Base-by-base conservation (phyloP, 2,888 invertebrate species). In the Koerneria pararmatus region DNA sequence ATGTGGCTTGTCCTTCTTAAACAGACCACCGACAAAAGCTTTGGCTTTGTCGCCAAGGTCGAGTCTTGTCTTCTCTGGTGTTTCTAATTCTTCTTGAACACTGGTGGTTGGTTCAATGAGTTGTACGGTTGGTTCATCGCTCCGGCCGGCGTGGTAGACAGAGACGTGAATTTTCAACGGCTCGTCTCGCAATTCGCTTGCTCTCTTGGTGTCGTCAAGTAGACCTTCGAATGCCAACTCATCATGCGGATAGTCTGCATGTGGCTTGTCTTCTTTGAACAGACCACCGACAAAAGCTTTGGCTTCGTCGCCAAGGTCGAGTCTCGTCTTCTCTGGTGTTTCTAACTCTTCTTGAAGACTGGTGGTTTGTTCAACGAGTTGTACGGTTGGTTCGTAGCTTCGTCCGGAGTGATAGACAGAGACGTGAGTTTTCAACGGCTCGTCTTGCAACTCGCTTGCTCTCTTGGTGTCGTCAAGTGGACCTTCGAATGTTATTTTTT, bases 1-100 rank as follows among this genome's bases (percentile, higher is more conserved):
- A n/a, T 57, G 57, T n/a, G n/a, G n/a, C 57, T 57, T 34, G 57
- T 57, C 57, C 57, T 57, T 57, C 32, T 57, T 57, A 35, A 57
- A 57, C n/a, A 57, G 19, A 19, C 57, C 34, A 11, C 57, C 57
- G 32, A 57, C 35, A 22, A 57, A n/a, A n/a, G 32, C 34, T 22
- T 57, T 57, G 5, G 57, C 57, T 35, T 57, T 57, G n/a, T 57
- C 57, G 3, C 34, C 34, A 35, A 57, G 15, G 57, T 57, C 57
- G 57, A 57, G 57, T 35, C 35, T 57, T 35, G 32, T 57, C 57
- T 57, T 57, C 32, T 57, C 57, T 2, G 57, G 57, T n/a, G n/a
- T n/a, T n/a, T n/a, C n/a, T n/a, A n/a, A n/a, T n/a, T n/a, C n/a
- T n/a, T n/a, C n/a, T n/a, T n/a, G n/a, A n/a, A n/a, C n/a, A n/a